A percentile compares a stretch with the other conserved stretches of the same genome.
Conservation (phyloP, 2,797 vertebrate species). For the Sebastes jordani region DNA sequence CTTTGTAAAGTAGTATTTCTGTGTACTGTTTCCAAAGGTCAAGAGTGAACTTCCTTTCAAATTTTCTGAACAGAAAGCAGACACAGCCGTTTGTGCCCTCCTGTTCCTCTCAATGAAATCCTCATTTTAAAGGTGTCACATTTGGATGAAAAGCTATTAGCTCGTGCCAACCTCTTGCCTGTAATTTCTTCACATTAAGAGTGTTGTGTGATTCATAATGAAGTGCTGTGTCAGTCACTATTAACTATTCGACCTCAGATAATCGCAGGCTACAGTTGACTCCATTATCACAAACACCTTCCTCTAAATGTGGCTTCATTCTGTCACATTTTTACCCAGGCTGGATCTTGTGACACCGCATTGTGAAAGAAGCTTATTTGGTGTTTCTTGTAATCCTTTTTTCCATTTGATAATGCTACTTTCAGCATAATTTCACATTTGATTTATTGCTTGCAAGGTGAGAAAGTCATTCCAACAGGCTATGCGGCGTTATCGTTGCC, state of each 20-base stretch:
- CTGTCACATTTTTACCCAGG: conserved; percentile 7
- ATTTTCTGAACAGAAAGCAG: neutral
- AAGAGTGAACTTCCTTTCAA: too few relatives aligned
- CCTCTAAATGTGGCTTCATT: conserved; percentile 29
- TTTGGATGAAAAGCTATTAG: neutral
- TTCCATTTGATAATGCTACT: conserved; percentile 36
- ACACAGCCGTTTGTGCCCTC: neutral
- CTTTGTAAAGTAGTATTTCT: neutral
- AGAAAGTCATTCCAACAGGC: conserved; percentile 58
- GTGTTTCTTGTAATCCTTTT: conserved; percentile 26
- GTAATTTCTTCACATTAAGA: neutral
- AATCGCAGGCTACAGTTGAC: conserved; percentile 4
- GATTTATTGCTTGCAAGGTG: conserved; percentile 59
- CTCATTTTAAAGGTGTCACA: neutral
- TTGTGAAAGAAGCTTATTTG: conserved; percentile 5
- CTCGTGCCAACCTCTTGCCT: neutral
- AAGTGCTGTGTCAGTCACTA: neutral
- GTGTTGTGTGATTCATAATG: neutral
- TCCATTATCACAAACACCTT: conserved; percentile 14
- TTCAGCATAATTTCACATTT: conserved; percentile 60
- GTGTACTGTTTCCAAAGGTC: too few relatives aligned
- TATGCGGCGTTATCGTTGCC: conserved; percentile 37
- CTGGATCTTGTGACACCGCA: conserved; percentile 21
- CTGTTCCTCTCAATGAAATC: neutral
- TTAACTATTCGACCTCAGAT: neutral